These are phyloP conservation scores for Crocodylus rhombifer DNA, from an alignment of 2,797 vertebrate genomes.

Conservation along the genomic window DNA sequence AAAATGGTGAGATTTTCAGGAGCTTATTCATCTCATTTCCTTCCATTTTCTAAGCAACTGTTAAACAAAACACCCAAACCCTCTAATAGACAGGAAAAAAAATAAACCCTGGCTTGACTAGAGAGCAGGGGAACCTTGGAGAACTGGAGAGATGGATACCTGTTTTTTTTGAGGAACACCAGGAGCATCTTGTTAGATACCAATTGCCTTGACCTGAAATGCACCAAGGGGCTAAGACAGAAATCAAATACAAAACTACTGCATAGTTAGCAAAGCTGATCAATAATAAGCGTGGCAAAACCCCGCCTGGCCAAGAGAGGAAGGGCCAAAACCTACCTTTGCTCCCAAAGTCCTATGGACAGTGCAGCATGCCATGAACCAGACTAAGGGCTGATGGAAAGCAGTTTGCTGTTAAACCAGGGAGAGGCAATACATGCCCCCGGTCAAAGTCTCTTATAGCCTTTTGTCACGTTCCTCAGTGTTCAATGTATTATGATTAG, in stretches of 20 bases:
- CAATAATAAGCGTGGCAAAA: background rate
- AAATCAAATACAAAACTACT: background rate
- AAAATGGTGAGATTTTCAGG: background rate
- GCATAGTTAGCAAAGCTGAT: background rate
- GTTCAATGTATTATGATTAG: background rate
- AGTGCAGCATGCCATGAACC: background rate
- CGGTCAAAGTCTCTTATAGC: background rate
- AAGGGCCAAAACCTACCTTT: background rate
- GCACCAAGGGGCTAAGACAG: background rate
- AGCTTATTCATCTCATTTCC: background rate
- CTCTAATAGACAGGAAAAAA: background rate
- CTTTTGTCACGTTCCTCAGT: background rate
- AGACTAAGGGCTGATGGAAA: background rate
- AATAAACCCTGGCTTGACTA: background rate
- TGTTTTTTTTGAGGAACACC: background rate
- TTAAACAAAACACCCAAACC: background rate
- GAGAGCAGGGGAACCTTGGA: background rate
- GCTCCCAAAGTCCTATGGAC: background rate
- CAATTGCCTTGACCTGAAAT: background rate
- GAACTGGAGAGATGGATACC: background rate
- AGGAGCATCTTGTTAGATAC: background rate
- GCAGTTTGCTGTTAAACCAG: background rate
- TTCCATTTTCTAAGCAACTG: background rate
- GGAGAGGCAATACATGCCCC: background rate
- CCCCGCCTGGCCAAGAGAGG: background rate